Conservation (phyloP, 2,113 vertebrate genomes). For the Lagopus muta region DNA sequence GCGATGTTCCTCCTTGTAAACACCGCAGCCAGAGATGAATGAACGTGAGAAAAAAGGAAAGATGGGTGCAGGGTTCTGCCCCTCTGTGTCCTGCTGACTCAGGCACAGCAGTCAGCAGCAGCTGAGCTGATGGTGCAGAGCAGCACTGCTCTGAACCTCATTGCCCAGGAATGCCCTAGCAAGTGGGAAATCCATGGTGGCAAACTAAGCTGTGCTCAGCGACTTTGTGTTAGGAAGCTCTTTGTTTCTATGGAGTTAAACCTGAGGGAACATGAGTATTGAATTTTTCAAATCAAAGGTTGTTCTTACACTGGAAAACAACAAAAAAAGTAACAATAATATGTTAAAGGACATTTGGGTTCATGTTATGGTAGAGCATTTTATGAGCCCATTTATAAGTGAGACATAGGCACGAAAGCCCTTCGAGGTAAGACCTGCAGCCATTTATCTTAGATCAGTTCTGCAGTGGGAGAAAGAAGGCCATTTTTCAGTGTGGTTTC, state of each 20-base stretch:
- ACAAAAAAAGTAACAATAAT: background rate
- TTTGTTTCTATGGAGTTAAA: background rate
- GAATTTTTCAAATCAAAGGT: background rate
- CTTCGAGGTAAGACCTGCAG: background rate
- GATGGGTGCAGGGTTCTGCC: background rate
- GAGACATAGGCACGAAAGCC: background rate
- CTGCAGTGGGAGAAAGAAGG: background rate
- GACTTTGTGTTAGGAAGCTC: background rate
- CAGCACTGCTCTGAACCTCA: background rate
- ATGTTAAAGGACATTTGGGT: no score
- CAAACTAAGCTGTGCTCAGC: background rate
- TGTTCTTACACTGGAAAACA: background rate
- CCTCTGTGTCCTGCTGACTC: background rate
- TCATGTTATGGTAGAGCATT: background rate
- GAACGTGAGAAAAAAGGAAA: background rate
- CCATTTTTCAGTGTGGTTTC: background rate
- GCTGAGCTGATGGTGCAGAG: background rate
- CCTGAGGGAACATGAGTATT: background rate
- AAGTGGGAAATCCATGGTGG: background rate
- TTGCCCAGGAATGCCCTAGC: background rate
- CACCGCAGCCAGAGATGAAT: background rate
- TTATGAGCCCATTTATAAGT: background rate
- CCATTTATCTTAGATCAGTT: background rate
- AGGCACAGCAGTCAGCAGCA: background rate
- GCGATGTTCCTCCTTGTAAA: rapidly evolving